A percentile compares a stretch with the other conserved stretches of the same genome.
Evolutionary conservation across 2,888 invertebrate genomes (phyloP).

Genomic region (Beris morrisii): DNA sequence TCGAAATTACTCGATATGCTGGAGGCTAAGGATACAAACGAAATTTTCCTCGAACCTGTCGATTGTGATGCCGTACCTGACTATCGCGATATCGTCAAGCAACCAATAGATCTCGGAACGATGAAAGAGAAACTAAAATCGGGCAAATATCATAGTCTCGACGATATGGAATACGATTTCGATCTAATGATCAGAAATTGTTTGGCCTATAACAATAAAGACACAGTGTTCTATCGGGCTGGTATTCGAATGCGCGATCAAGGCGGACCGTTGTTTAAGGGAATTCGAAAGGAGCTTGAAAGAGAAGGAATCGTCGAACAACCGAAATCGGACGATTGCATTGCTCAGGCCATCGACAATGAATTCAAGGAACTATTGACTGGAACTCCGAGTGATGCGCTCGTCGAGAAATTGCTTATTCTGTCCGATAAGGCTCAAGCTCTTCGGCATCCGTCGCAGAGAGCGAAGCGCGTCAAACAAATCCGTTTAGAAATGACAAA

Average conservation of each 20-base stretch:
- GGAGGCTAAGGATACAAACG: slow-evolving; percentile 76
- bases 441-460: slow-evolving; percentile 62
- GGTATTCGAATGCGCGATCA: slow-evolving; percentile 89
- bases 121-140: slow-evolving; percentile 79
- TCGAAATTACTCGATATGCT: slow-evolving; percentile 76
- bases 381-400: slow-evolving; percentile 48
- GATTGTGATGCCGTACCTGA: slow-evolving; percentile 87
- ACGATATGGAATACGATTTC: slow-evolving; percentile 86
- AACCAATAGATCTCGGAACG: slow-evolving; percentile 87
- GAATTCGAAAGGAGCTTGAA: slow-evolving; percentile 72
- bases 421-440: slow-evolving; percentile 65
- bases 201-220: slow-evolving; percentile 90
- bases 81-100: slow-evolving; percentile 79
- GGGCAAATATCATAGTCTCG: slow-evolving; percentile 69
- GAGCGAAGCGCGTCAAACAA: slow-evolving; percentile 62
- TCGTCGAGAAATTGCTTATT: slow-evolving; percentile 60
- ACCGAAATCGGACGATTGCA: slow-evolving; percentile 57
- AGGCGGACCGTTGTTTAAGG: slow-evolving; percentile 76
- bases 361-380: slow-evolving; percentile 58
- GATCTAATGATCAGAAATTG: slow-evolving; percentile 96
- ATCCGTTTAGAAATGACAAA: slow-evolving; percentile 63
- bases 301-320: slow-evolving; percentile 52
- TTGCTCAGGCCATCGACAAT: slow-evolving; percentile 61
- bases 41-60: slow-evolving; percentile 92
- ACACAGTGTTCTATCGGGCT: slow-evolving; percentile 91